Percentiles rank a stretch among this genome's conserved stretches.
These are phyloP conservation scores for Elmis aenea DNA, from an alignment of 2,888 invertebrate genomes.

Conservation along the genomic window DNA sequence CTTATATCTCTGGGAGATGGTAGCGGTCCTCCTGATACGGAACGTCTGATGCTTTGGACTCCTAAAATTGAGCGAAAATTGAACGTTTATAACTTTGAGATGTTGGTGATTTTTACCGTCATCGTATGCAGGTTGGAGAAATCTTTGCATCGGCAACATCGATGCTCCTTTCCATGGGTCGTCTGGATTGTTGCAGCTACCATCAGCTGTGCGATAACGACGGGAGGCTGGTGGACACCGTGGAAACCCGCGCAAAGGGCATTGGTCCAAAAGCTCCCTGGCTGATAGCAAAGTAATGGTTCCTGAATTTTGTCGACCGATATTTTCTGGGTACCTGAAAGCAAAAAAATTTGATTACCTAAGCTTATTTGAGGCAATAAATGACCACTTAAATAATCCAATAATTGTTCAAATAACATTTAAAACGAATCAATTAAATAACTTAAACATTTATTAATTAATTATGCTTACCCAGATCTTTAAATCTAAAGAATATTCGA, in stretches of 20 bases:
- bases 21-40: slow-evolving; percentile 55
- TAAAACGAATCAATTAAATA: too few species aligned
- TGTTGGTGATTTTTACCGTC: slow-evolving; percentile 62
- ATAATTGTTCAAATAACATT: too few species aligned
- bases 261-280: slow-evolving; percentile 55
- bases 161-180: slow-evolving; percentile 77
- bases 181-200: slow-evolving; percentile 80
- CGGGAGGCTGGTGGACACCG: slow-evolving; percentile 66
- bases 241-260: slow-evolving; percentile 63
- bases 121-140: slow-evolving; percentile 74
- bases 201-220: slow-evolving; percentile 79
- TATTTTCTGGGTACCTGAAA: slow-evolving; percentile 23
- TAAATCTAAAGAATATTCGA: too few species aligned
- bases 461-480: too few species aligned
- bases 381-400: too few species aligned
- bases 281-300: slow-evolving; percentile 45
- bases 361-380: neutral
- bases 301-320: slow-evolving; percentile 23
- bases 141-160: slow-evolving; percentile 76
- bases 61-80: slow-evolving; percentile 28
- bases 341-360: slow-evolving; percentile 3
- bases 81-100: slow-evolving; percentile 29
- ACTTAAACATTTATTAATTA: too few species aligned
- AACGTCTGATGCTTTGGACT: slow-evolving; percentile 53
- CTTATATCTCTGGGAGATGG: slow-evolving; percentile 77